A percentile compares a stretch with the other conserved stretches of the same genome.
These are phyloP conservation scores for Pedionomus torquatus DNA, from an alignment of 2,113 vertebrate genomes.

Conservation along the genomic window DNA sequence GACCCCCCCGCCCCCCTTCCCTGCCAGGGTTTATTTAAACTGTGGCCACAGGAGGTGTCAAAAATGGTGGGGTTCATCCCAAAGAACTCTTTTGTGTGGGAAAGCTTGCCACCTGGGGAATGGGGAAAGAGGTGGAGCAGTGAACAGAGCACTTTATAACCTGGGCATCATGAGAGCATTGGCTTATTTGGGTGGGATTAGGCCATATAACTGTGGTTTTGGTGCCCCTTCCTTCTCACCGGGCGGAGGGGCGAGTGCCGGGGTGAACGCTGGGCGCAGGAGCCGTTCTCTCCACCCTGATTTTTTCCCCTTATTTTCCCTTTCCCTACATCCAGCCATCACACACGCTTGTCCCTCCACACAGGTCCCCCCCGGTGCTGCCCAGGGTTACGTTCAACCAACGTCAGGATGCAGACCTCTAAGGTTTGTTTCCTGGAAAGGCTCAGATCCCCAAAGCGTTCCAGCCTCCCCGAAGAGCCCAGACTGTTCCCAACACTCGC, in stretches of 20 bases:
- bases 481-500: neutral
- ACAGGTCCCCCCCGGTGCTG: neutral
- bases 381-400: neutral
- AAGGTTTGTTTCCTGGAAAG: constrained; percentile 2
- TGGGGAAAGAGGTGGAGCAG: neutral
- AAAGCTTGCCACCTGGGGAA: neutral
- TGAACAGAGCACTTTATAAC: neutral
- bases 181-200: neutral
- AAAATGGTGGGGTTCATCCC: neutral
- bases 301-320: neutral
- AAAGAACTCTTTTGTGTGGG: neutral
- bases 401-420: neutral
- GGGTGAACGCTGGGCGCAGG: neutral
- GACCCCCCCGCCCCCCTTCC: neutral
- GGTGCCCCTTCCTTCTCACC: neutral
- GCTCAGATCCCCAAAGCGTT: neutral
- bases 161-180: neutral
- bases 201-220: neutral
- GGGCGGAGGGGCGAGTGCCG: neutral
- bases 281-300: neutral
- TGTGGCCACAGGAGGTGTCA: neutral
- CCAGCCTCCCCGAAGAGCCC: neutral
- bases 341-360: neutral
- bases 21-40: neutral
- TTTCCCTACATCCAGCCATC: neutral